These are phyloP conservation scores for Apodemia mormo DNA, from an alignment of 2,888 invertebrate genomes.

Conservation along the genomic window DNA sequence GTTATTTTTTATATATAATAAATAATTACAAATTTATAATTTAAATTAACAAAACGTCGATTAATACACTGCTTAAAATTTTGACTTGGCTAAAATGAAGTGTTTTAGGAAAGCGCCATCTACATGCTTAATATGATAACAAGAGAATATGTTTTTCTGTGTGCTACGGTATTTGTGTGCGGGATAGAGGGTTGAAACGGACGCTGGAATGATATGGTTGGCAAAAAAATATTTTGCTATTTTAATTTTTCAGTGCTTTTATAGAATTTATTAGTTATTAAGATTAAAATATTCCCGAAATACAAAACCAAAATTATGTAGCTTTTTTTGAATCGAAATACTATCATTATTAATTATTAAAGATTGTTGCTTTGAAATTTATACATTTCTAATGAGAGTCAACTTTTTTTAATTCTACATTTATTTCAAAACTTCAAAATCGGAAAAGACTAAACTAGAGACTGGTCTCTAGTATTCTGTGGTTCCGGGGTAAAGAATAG, in stretches of 20 bases:
- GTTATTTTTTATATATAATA: background rate
- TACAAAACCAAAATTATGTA: too few relatives aligned
- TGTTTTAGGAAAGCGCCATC: slow-evolving; percentile 43
- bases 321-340: too few relatives aligned
- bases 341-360: too few relatives aligned
- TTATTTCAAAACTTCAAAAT: too few relatives aligned
- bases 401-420: too few relatives aligned
- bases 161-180: slow-evolving; percentile 31
- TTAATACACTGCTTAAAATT: background rate
- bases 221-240: slow-evolving; percentile 42
- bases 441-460: too few relatives aligned
- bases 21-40: slow-evolving; percentile 13
- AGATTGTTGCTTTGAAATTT: too few relatives aligned
- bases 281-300: too few relatives aligned
- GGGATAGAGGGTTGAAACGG: slow-evolving; percentile 65
- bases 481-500: too few relatives aligned
- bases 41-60: background rate
- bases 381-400: too few relatives aligned
- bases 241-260: background rate
- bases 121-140: slow-evolving; percentile 46
- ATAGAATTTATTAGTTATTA: too few relatives aligned
- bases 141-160: slow-evolving; percentile 23
- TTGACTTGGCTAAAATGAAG: slow-evolving; percentile 26
- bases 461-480: too few relatives aligned
- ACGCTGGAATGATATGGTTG: slow-evolving; percentile 55